Evolutionary conservation across 2,113 vertebrate genomes (phyloP).

Genomic region (Harpagus bidentatus): DNA sequence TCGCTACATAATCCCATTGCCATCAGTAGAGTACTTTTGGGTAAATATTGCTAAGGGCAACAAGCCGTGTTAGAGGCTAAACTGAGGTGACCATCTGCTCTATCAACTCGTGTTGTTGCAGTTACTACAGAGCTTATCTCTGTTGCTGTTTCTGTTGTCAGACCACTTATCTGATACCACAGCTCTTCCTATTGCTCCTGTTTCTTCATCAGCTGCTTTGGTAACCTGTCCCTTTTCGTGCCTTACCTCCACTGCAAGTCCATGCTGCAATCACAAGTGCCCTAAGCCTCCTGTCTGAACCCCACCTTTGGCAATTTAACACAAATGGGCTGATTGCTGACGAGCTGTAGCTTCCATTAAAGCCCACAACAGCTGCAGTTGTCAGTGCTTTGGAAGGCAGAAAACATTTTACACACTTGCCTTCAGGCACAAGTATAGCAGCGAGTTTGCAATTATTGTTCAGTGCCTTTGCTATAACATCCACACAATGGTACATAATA

Average conservation of each 20-base stretch:
- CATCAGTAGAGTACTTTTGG: conserved; percentile 26
- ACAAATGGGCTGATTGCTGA: not conserved
- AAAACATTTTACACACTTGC: not conserved
- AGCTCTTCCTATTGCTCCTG: not conserved
- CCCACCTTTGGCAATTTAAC: not conserved
- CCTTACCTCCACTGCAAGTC: not conserved
- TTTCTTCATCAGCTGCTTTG: not conserved
- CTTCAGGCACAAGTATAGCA: not conserved
- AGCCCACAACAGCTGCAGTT: not conserved
- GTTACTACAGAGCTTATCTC: not conserved
- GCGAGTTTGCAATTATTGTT: not conserved
- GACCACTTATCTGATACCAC: not conserved
- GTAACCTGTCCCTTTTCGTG: not conserved
- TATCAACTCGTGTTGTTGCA: not conserved
- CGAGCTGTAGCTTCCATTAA: not conserved
- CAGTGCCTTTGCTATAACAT: not conserved
- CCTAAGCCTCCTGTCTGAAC: not conserved
- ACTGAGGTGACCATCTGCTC: conserved; percentile 59
- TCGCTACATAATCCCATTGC: not conserved
- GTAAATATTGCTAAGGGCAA: conserved; percentile 41
- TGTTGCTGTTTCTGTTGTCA: not conserved
- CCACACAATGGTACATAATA: not conserved
- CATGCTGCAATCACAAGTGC: not conserved
- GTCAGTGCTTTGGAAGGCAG: not conserved
- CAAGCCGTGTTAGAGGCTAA: conserved; percentile 33